Percentiles rank a stretch among this genome's conserved stretches.
phyloP scores from a whole-genome alignment of 2,113 vertebrate species.

The Hippocampus guttulatus region DNA sequence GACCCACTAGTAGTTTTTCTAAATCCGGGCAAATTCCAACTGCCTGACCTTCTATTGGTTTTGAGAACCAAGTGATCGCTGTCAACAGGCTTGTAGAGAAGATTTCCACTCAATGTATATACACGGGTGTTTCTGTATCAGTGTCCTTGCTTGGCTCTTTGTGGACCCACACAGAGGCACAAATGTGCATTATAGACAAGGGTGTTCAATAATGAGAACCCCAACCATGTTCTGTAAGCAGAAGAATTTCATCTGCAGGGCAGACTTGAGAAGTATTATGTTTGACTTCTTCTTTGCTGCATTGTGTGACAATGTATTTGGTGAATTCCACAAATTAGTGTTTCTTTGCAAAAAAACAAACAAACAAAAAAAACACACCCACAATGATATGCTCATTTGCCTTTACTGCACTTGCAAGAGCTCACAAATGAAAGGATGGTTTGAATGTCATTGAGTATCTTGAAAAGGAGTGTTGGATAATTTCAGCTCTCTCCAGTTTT shows the following conservation, averaged over 20 bases:
- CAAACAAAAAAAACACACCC: background rate
- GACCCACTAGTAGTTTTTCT: conserved; percentile 11
- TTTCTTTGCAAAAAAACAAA: conserved; percentile 37
- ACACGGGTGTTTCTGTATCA: conserved; percentile 54
- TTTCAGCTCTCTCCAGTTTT: conserved; percentile 11
- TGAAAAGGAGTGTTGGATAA: background rate
- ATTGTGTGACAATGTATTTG: conserved; percentile 48
- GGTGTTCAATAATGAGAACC: conserved; percentile 18
- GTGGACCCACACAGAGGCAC: conserved; percentile 29
- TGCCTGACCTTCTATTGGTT: background rate
- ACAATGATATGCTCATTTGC: conserved; percentile 39
- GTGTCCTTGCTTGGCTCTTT: conserved; percentile 58
- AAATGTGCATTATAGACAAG: conserved; percentile 39
- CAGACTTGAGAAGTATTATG: conserved; percentile 40
- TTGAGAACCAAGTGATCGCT: background rate
- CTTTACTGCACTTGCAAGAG: conserved; percentile 39
- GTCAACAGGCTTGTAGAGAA: background rate
- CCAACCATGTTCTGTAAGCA: conserved; percentile 28
- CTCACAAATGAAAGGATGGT: conserved; percentile 22
- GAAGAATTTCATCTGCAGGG: conserved; percentile 32
- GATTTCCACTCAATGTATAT: conserved; percentile 44
- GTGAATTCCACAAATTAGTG: conserved; percentile 43
- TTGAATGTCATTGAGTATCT: conserved; percentile 8
- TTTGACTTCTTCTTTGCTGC: conserved; percentile 52
- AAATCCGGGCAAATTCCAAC: conserved; percentile 21